phyloP scores from a whole-genome alignment of 2,888 invertebrate species.

The Chrysodeixis includens region DNA sequence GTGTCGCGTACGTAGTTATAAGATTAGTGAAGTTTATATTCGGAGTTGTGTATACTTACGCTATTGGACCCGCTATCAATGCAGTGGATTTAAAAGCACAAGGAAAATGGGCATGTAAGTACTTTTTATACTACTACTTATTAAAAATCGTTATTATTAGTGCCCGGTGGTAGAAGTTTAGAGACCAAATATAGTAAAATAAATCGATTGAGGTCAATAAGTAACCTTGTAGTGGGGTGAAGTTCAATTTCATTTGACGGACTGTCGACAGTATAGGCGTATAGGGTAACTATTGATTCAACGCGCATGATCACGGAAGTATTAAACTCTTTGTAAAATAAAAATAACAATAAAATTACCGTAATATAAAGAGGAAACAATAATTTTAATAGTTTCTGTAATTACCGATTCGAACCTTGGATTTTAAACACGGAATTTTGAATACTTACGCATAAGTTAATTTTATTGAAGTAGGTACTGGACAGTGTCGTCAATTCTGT shows the following conservation, averaged over 20 bases:
- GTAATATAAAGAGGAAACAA: background rate
- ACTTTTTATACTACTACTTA: background rate
- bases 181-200: background rate
- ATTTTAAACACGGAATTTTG: slow-evolving; percentile 3
- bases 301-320: background rate
- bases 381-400: slow-evolving; percentile 6
- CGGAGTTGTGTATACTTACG: slow-evolving; percentile 73
- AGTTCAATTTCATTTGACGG: slow-evolving; percentile 34
- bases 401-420: slow-evolving; percentile 10
- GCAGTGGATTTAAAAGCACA: slow-evolving; percentile 91
- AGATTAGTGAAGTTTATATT: slow-evolving; percentile 67
- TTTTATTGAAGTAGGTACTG: background rate
- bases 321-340: background rate
- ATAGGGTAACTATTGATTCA: background rate
- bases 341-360: background rate
- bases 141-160: background rate
- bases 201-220: background rate
- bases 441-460: background rate
- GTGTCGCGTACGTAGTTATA: slow-evolving; percentile 73
- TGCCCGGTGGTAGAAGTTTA: background rate
- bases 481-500: too few relatives aligned
- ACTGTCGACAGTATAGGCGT: background rate
- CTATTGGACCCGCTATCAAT: slow-evolving; percentile 88
- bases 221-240: slow-evolving; percentile 24
- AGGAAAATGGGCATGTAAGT: slow-evolving; percentile 95